A percentile compares a stretch with the other conserved stretches of the same genome.
These are phyloP conservation scores for Daktulosphaira vitifoliae DNA, from an alignment of 1,140 invertebrate genomes.

Conservation along the genomic window DNA sequence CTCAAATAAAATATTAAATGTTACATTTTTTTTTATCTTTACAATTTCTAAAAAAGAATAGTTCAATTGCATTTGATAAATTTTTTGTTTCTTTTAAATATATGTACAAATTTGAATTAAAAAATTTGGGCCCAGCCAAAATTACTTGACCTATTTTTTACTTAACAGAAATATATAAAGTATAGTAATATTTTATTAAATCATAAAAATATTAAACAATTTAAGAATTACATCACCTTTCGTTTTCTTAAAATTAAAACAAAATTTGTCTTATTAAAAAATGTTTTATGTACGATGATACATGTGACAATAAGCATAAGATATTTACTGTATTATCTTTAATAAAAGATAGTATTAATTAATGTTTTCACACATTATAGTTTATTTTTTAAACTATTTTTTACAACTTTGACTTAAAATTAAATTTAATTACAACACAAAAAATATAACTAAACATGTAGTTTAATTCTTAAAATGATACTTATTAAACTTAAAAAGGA, in stretches of 20 bases:
- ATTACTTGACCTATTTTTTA: constrained; percentile 21
- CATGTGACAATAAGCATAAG: constrained; percentile 16
- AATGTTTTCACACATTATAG: constrained; percentile 19
- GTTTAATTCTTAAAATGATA: not conserved
- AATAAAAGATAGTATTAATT: constrained; percentile 26
- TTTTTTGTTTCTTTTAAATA: constrained; percentile 28
- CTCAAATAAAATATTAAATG: constrained; percentile 33
- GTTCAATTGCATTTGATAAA: constrained; percentile 31
- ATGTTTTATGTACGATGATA: constrained; percentile 8
- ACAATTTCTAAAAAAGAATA: constrained; percentile 32
- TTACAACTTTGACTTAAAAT: constrained; percentile 27
- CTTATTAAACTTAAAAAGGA: constrained; percentile 15
- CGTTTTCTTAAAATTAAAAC: constrained; percentile 32
- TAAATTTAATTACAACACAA: constrained; percentile 31
- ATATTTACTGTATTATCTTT: constrained; percentile 26
- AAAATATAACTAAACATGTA: constrained; percentile 16
- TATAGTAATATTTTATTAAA: constrained; percentile 29
- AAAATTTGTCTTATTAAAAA: constrained; percentile 25
- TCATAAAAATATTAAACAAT: constrained; percentile 14
- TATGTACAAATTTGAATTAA: constrained; percentile 30
- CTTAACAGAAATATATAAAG: constrained; percentile 31
- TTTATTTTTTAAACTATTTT: no score
- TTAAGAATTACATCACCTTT: constrained; percentile 34
- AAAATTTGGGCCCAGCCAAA: constrained; percentile 26
- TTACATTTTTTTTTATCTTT: constrained; percentile 30